Evolutionary conservation across 2,888 invertebrate species (phyloP).

Genomic region (Drosophila testacea): DNA sequence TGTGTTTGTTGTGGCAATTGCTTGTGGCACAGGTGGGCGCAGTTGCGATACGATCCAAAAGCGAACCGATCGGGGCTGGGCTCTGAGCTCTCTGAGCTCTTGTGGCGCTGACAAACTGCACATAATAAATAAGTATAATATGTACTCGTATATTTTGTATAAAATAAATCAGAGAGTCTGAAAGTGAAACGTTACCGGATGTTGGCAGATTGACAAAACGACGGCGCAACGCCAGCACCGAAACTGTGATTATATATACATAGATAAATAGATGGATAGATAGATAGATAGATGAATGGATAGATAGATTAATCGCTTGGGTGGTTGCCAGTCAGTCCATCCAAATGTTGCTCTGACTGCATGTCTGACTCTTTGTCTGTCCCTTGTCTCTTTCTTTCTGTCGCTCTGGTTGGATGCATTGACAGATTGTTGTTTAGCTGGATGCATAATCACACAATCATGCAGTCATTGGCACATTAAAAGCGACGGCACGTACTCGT

Average conservation of each 20-base stretch:
- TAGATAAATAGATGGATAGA: constrained; percentile 36
- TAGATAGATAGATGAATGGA: constrained; percentile 37
- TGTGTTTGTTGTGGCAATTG: constrained; percentile 20
- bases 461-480: constrained; percentile 80
- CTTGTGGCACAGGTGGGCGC: constrained; percentile 74
- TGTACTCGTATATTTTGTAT: constrained; percentile 57
- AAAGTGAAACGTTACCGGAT: constrained; percentile 81
- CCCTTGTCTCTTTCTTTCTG: constrained; percentile 20
- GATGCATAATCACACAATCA: constrained; percentile 77
- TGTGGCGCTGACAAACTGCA: constrained; percentile 74
- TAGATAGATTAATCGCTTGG: constrained; percentile 64
- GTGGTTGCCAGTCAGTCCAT: constrained; percentile 67
- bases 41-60: constrained; percentile 44
- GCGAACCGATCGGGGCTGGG: constrained; percentile 23
- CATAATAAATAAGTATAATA: constrained; percentile 74
- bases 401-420: constrained; percentile 72
- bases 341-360: constrained; percentile 20
- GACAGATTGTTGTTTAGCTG: constrained; percentile 75
- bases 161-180: constrained; percentile 71
- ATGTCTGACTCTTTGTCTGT: constrained; percentile 10
- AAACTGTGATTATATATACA: constrained; percentile 55
- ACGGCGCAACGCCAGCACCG: constrained; percentile 40
- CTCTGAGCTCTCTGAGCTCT: constrained; percentile 12
- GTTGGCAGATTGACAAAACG: constrained; percentile 75
- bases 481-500: constrained; percentile 55